phyloP scores from a whole-genome alignment of 2,113 vertebrate species.

The Scortum barcoo region DNA sequence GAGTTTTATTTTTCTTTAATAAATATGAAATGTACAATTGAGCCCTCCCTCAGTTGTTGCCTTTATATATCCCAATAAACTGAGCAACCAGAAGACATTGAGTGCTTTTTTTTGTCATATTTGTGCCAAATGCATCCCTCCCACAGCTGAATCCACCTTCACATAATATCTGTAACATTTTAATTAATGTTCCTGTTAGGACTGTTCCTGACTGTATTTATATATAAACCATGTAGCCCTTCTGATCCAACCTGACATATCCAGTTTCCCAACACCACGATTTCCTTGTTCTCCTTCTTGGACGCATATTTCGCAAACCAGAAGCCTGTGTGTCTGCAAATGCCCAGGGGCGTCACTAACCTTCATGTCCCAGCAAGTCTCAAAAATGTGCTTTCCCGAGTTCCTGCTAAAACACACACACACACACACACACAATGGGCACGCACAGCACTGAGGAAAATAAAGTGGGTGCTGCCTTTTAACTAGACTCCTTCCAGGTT shows the following conservation, averaged over 20 bases:
- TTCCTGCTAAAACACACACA: no score
- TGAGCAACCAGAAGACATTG: not conserved
- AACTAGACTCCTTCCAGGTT: not conserved
- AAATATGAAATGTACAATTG: not conserved
- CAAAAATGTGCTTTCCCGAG: not conserved
- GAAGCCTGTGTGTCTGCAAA: not conserved
- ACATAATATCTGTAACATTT: not conserved
- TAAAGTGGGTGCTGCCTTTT: not conserved
- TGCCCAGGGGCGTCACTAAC: not conserved
- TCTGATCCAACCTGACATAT: not conserved
- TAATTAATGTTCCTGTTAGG: not conserved
- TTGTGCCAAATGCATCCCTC: not conserved
- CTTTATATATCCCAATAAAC: constrained; percentile 42
- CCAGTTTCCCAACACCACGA: not conserved
- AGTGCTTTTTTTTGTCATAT: not conserved
- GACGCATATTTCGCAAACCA: not conserved
- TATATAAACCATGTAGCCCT: no score
- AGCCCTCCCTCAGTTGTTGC: not conserved
- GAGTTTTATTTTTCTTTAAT: constrained; percentile 24
- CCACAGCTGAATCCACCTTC: not conserved
- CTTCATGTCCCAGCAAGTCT: constrained; percentile 60
- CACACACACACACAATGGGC: no score
- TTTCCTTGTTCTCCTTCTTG: constrained; percentile 27
- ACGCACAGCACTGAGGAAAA: no score
- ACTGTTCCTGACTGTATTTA: no score